Evolutionary conservation across 2,888 invertebrate species (phyloP), one percentile per base, ranked within the genome.

Genomic region (Eugnorisma glareosa): DNA sequence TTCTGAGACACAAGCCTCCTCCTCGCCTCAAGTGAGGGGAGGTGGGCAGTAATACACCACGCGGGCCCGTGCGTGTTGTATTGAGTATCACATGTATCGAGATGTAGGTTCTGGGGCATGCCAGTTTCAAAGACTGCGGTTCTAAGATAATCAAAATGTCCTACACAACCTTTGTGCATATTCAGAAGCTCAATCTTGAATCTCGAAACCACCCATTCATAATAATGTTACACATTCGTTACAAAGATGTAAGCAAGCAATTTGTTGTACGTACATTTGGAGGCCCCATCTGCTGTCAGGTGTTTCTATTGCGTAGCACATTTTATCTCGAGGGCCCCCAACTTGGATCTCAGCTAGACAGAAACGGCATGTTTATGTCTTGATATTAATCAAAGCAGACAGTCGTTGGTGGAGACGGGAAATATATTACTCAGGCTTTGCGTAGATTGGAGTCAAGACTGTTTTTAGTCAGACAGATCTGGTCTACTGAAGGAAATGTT

Each of bases 311-410:
- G 73, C 78, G 67, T 73, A 80, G 61, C 77, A 83, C 79, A 85
- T 84, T 83, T 86, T 81, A 85, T 83, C 81, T 81, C 76, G 31
- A 73, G 45, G 45, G 66, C 75, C 67, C 64, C 66, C 66, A 68
- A 63, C 73, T 85, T 82, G 76, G 66, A 79, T 76, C 82, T 77
- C 67, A 77, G 71, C 80, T 73, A 86, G 85, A 87, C 86, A 77
- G 80, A 79, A 75, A 83, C 61, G 86, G 79, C 84, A 90, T 90
- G 85, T 91, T 92, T 92, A 90, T 90, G 89, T 87, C 87, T 86
- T 82, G 89, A 84, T 90, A 92, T 93, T 91, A 91, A 92, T 93
- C 91, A 92, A 90, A 89, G 78, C 70, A 66, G 66, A 48, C 75
- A 77, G 74, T 83, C 31, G 64, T 70, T 72, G 77, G 59, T 37